phyloP scores from a whole-genome alignment of 2,113 vertebrate genomes.

The Talpa occidentalis region DNA sequence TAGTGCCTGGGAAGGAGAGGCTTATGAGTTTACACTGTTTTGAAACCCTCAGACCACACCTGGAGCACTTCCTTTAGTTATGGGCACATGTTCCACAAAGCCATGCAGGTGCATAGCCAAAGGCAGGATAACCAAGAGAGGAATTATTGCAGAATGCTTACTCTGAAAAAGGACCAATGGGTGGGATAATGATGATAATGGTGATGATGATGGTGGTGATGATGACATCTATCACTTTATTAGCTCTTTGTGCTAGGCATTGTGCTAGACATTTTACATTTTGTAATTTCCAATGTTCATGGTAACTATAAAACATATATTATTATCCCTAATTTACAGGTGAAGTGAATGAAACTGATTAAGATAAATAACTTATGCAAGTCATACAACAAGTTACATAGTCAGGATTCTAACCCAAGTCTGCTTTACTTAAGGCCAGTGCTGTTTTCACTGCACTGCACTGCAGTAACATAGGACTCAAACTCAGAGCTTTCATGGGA shows the following conservation, averaged over 20 bases:
- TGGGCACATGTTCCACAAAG: neutral
- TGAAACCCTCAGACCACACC: neutral
- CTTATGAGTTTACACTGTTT: neutral
- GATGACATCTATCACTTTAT: neutral
- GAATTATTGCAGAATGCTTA: constrained; percentile 17
- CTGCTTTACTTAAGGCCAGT: neutral
- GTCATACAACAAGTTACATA: constrained; percentile 12
- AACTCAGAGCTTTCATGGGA: no score
- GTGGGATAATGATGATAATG: neutral
- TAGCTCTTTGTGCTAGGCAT: constrained; percentile 15
- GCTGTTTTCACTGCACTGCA: neutral
- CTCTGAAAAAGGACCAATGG: neutral
- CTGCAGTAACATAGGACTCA: neutral
- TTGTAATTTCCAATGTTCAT: no score
- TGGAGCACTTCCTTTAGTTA: neutral
- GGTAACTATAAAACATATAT: no score
- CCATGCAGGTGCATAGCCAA: neutral
- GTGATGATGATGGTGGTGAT: neutral
- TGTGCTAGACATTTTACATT: no score
- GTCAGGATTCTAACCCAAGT: neutral
- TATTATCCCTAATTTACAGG: no score
- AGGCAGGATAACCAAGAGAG: neutral
- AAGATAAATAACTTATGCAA: no score
- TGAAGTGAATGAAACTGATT: no score
- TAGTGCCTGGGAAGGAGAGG: neutral